Base-by-base conservation (phyloP, 1,140 invertebrate species). In the Drosophila nigrodunni region DNA sequence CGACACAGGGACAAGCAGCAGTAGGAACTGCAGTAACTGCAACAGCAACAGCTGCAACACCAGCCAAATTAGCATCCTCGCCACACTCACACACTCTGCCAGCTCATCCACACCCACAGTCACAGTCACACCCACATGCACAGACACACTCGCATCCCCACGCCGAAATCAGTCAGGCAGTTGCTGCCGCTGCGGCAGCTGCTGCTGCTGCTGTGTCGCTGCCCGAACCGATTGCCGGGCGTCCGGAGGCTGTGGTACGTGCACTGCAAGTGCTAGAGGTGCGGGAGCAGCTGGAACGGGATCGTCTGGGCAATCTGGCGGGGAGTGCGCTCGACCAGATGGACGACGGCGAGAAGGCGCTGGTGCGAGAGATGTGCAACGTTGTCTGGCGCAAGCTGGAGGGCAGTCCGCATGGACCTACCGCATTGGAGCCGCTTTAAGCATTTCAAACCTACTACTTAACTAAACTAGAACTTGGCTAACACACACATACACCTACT, bases 341-440 rank as follows among this genome's bases (percentile, higher is more conserved):
- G 91, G 97, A 97, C 85, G 96, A 98, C 77, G 96, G 96, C 7
- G 97, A 98, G 92, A 98, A 98, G 92, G 98, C 98, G 9, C 94
- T 99, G 58, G 96, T 99, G 25, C 94, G 97, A 77, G 97, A 98
- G 93, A 98, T 99, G 97, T 99, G 98, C 93, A 98, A 98, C 94
- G 98, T 98, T 13, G 94, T 95, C 13, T 95, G 94, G 94, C 93
- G 94, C 34, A 94, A 94, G 81, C 76, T 94, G 25, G 94, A 94
- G 80, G 94, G 94, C 8, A 93, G 92, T 35, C 94, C 94, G 21
- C 78, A 81, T 46, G 85, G 75, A 34, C 82, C 77, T 7, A 65
- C 80, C 11, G 77, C 82, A 21, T 50, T 92, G 39, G 91, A 92
- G 43, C 87, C 82, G 59, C 82, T 91, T 59, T 92, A 89, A 81